Evolutionary conservation across 2,888 invertebrate genomes (phyloP).

Genomic region (Cheilosia urbana): DNA sequence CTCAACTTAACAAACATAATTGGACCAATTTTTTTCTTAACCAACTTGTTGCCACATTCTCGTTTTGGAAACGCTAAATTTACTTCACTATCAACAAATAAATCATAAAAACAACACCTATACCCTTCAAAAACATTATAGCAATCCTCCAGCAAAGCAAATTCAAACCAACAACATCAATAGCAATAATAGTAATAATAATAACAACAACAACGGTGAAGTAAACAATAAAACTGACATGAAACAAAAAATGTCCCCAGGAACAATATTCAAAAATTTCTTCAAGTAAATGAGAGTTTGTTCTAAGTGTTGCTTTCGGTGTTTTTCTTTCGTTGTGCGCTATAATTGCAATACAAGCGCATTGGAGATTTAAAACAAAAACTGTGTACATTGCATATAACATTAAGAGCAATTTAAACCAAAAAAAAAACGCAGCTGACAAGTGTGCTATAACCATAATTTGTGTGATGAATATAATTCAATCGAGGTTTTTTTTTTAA

Average conservation of each 20-base stretch:
- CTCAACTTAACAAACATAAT: too few species aligned
- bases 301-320: slow-evolving; percentile 39
- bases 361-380: slow-evolving; percentile 1
- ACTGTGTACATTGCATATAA: background rate
- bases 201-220: slow-evolving; percentile 76
- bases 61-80: slow-evolving; percentile 22
- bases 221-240: slow-evolving; percentile 78
- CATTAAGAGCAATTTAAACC: background rate
- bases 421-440: slow-evolving; percentile 3
- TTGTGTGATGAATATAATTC: slow-evolving; percentile 26
- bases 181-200: slow-evolving; percentile 68
- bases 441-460: slow-evolving; percentile 33
- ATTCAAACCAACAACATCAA: slow-evolving; percentile 72
- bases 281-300: slow-evolving; percentile 91
- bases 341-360: background rate
- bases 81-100: slow-evolving; percentile 7
- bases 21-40: too few species aligned
- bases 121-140: slow-evolving; percentile 48
- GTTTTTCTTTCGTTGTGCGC: slow-evolving; percentile 14
- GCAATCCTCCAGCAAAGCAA: slow-evolving; percentile 70
- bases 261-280: slow-evolving; percentile 97
- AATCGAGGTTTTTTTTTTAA: slow-evolving; percentile 8
- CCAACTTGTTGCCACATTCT: slow-evolving; percentile 40
- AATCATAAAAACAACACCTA: slow-evolving; percentile 30
- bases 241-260: slow-evolving; percentile 90